Base-by-base conservation (phyloP, 1,140 invertebrate species). In the Heliconius congener region DNA sequence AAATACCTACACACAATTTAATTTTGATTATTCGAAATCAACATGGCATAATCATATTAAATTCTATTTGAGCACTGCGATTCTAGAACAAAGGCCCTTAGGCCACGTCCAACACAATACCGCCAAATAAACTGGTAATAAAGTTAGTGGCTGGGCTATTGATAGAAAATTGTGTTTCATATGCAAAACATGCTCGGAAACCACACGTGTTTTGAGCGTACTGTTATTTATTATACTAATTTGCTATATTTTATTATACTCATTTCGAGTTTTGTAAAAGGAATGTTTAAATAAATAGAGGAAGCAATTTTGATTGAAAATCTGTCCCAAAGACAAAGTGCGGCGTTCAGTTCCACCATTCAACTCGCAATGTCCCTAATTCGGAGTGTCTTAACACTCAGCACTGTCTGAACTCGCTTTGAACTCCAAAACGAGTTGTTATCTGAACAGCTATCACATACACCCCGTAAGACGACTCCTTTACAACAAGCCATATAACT, bases 151-250 rank as follows among this genome's bases (percentile, higher is more conserved):
- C 13, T 30, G 11, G 27, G 1, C 60, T 30, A 66, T 66, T 66
- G 60, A 30, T 66, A 66, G 60, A 66, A 66, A 66, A 66, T 66
- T 66, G 23, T 66, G 27, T 66, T 66, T 27, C 19, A 66, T 27
- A 66, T 66, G 60, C 60, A 66, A 66, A 66, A 19, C 55, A n/a
- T 60, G 55, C 19, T 60, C 8, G 55, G 55, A 66, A 30, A 11
- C 9, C n/a, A 66, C 27, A 27, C 9, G 13, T 66, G 13, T 9
- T 27, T 66, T 19, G 50, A 8, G 18, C 18, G 16, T 19, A 0
- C 6, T 0, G 16, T 16, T 18, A 18, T 52, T 52, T 52, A 52
- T 52, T 8, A 60, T 60, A 60, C n/a, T 60, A 23, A 60, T 57
- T 57, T 57, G 8, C 8, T 57, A 46, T 42, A 42, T 42, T 42